A percentile compares a stretch with the other conserved stretches of the same genome.
These are phyloP conservation scores for Sepiola atlantica DNA, from an alignment of 2,888 invertebrate genomes.

Conservation along the genomic window DNA sequence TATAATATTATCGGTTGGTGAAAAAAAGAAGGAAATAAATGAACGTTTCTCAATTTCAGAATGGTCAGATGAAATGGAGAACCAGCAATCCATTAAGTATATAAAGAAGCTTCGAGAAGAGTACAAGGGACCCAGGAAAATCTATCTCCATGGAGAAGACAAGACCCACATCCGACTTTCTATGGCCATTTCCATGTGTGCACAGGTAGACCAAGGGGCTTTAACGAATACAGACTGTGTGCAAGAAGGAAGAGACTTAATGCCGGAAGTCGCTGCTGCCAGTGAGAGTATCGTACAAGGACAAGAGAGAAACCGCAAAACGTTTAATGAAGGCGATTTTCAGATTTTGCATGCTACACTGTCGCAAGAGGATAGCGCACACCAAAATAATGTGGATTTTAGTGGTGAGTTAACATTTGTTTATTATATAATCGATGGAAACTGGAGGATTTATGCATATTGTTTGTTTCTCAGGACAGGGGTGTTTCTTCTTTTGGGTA, in stretches of 20 bases:
- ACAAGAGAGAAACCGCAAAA: background rate
- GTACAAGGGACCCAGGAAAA: background rate
- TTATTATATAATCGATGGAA: too few species aligned
- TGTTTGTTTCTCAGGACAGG: too few species aligned
- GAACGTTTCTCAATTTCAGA: background rate
- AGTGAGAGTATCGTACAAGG: background rate
- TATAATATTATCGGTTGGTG: too few species aligned
- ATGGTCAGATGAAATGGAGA: background rate
- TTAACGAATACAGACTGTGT: background rate
- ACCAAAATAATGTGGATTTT: too few species aligned
- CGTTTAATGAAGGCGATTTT: background rate
- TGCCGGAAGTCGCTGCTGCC: background rate
- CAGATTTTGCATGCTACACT: background rate
- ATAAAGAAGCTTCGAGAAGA: conserved; percentile 13
- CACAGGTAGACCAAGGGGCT: background rate
- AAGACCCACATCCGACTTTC: background rate
- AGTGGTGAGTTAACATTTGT: background rate
- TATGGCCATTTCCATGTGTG: background rate
- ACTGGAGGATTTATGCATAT: too few species aligned
- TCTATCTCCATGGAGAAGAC: background rate
- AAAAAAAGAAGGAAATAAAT: background rate
- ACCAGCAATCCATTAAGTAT: background rate
- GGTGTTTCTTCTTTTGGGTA: too few species aligned
- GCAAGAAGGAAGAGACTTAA: background rate
- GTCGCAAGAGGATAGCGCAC: background rate